Evolutionary conservation across 2,797 vertebrate genomes (phyloP).

Genomic region (Esox lucius): DNA sequence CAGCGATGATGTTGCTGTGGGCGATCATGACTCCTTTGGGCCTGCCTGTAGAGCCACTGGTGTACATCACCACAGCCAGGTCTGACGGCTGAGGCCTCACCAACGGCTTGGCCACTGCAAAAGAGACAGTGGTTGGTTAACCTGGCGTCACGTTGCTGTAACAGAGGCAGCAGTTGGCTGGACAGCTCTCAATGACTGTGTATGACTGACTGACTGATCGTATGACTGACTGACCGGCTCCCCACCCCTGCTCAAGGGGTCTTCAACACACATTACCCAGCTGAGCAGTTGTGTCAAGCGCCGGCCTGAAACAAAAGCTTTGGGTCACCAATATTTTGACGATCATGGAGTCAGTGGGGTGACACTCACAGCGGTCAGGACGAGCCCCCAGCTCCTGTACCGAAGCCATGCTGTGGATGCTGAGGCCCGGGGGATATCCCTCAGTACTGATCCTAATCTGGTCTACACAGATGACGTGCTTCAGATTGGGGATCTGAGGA

Average conservation of each 20-base stretch:
- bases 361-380: slow-evolving; percentile 86
- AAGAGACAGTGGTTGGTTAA: slow-evolving; percentile 9
- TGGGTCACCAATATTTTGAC: neutral
- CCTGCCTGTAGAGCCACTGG: slow-evolving; percentile 93
- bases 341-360: neutral
- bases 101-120: slow-evolving; percentile 73
- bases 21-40: slow-evolving; percentile 97
- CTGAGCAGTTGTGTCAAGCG: neutral
- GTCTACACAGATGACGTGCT: slow-evolving; percentile 93
- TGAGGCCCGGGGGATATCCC: slow-evolving; percentile 83
- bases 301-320: neutral
- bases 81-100: slow-evolving; percentile 84
- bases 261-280: neutral
- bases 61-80: slow-evolving; percentile 96
- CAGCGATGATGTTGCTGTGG: slow-evolving; percentile 93
- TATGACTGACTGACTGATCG: too few species aligned
- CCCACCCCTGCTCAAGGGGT: too few species aligned
- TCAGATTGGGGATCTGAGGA: slow-evolving; percentile 80
- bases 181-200: neutral
- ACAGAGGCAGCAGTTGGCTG: neutral
- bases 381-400: slow-evolving; percentile 86
- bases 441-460: slow-evolving; percentile 80
- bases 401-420: slow-evolving; percentile 87
- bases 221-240: too few species aligned
- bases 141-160: neutral